phyloP scores from a whole-genome alignment of 1,140 invertebrate species.

The Rhopalosiphum padi region DNA sequence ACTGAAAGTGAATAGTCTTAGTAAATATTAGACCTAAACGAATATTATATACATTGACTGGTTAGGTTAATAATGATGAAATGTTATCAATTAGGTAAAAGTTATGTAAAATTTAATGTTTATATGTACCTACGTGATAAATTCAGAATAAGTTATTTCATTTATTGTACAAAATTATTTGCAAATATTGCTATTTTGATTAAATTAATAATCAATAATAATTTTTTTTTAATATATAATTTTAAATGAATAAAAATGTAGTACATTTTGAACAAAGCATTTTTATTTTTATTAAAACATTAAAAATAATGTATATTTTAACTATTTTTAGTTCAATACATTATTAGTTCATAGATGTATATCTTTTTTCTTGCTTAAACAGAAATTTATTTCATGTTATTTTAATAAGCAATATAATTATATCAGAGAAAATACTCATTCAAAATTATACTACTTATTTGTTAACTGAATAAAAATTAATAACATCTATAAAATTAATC shows the following conservation, averaged over 20 bases:
- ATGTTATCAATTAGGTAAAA: constrained; percentile 39
- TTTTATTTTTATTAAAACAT: constrained; percentile 11
- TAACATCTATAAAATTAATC: not conserved
- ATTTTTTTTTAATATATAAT: constrained; percentile 1
- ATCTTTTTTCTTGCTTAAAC: not conserved
- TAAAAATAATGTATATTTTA: not conserved
- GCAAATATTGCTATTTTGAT: constrained; percentile 24
- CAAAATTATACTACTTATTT: not conserved
- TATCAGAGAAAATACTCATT: not conserved
- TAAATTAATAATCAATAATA: not conserved
- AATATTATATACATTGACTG: constrained; percentile 43
- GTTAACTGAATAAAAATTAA: not conserved
- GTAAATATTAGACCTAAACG: constrained; percentile 25
- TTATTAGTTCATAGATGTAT: not conserved
- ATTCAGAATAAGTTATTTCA: constrained; percentile 37
- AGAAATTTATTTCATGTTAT: not conserved
- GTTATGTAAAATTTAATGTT: constrained; percentile 23
- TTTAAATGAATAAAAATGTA: not conserved
- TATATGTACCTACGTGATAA: constrained; percentile 34
- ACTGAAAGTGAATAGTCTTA: constrained; percentile 47
- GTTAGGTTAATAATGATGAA: constrained; percentile 45
- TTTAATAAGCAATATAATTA: not conserved
- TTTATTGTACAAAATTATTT: constrained; percentile 50
- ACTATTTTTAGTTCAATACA: not conserved
- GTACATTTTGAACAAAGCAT: constrained; percentile 8